Evolutionary conservation across 35 echinoderm and acorn worm genomes (phyloP).

Genomic region (Anneissia japonica): DNA sequence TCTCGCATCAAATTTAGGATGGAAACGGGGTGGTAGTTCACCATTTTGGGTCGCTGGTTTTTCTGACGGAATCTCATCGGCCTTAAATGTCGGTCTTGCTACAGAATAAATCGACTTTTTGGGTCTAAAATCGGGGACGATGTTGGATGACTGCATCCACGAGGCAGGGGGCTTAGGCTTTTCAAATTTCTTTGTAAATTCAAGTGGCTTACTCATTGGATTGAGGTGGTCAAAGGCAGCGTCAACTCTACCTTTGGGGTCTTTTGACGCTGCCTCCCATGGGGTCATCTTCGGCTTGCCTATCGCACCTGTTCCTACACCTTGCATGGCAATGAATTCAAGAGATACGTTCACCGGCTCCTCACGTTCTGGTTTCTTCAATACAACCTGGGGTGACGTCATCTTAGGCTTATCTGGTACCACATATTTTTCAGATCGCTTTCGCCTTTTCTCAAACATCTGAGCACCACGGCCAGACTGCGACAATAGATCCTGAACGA

Average conservation of each 20-base stretch:
- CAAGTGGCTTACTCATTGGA: not conserved
- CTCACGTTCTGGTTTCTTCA: not conserved
- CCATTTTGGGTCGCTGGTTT: not conserved
- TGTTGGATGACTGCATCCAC: not conserved
- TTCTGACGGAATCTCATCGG: not conserved
- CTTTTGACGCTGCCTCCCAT: constrained; percentile 2
- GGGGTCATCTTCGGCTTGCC: not conserved
- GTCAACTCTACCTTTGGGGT: not conserved
- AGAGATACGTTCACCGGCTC: not conserved
- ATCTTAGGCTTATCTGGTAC: constrained; percentile 56
- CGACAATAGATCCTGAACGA: constrained; percentile 61
- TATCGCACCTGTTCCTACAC: not conserved
- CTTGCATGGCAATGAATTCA: not conserved
- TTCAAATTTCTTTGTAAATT: not conserved
- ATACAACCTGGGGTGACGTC: constrained; percentile 4
- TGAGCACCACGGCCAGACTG: constrained; percentile 51
- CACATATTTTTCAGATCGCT: constrained; percentile 89
- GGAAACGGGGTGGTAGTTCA: not conserved
- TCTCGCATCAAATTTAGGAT: not conserved
- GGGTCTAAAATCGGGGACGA: not conserved
- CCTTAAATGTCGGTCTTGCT: not conserved
- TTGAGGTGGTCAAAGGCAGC: not conserved
- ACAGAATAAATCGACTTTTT: not conserved
- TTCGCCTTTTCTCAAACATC: constrained; percentile 82
- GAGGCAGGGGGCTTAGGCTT: not conserved